These are phyloP conservation scores for Pachymerium ferrugineum DNA, from an alignment of 2,888 invertebrate genomes.

Conservation along the genomic window DNA sequence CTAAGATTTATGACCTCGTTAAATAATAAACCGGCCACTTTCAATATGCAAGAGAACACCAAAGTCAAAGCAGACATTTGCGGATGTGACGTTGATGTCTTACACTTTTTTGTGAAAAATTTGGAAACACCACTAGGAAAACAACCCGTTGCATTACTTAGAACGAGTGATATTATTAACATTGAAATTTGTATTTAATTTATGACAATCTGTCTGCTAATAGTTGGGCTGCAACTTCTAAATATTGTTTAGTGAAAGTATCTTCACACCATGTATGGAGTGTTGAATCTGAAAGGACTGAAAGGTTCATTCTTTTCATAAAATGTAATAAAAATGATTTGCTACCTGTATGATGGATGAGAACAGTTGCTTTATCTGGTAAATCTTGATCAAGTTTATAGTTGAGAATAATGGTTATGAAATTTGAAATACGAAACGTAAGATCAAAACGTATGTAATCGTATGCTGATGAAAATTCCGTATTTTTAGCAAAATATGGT, in stretches of 20 bases:
- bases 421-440: background rate
- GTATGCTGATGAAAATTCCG: background rate
- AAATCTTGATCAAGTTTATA: background rate
- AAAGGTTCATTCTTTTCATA: background rate
- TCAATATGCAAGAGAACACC: slow-evolving; percentile 48
- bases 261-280: background rate
- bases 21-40: slow-evolving; percentile 47
- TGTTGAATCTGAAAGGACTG: background rate
- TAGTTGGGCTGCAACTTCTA: background rate
- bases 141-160: slow-evolving; percentile 49
- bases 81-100: slow-evolving; percentile 48
- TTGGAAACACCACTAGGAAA: slow-evolving; percentile 49
- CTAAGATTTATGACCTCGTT: slow-evolving; percentile 48
- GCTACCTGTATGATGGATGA: background rate
- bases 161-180: slow-evolving; percentile 48
- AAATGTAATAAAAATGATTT: background rate
- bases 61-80: slow-evolving; percentile 48
- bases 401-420: background rate
- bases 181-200: background rate
- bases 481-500: background rate
- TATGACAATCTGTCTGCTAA: background rate
- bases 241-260: background rate
- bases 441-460: background rate
- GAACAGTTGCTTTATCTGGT: background rate
- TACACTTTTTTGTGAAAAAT: slow-evolving; percentile 48